Evolutionary conservation across 1,140 invertebrate species (phyloP).

Genomic region (Kradibia gibbosae): DNA sequence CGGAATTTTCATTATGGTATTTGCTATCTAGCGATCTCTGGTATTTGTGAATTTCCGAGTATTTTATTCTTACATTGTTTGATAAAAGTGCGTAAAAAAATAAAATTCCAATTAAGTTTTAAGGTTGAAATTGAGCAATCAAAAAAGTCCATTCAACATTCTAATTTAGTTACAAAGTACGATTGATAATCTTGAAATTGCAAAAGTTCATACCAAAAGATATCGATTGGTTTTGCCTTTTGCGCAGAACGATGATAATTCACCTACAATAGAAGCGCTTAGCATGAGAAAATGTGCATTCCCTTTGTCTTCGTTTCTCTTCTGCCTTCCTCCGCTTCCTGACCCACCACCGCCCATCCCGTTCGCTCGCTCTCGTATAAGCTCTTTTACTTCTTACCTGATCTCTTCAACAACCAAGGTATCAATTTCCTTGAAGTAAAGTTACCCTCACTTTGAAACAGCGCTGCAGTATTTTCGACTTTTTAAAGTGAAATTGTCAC

Average conservation of each 20-base stretch:
- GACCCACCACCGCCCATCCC: not conserved
- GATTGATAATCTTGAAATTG: too few relatives aligned
- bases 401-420: not conserved
- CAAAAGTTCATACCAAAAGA: too few relatives aligned
- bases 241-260: not conserved
- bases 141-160: too few relatives aligned
- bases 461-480: constrained; percentile 8
- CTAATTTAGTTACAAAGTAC: too few relatives aligned
- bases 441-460: not conserved
- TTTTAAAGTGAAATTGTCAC: constrained; percentile 30
- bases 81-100: too few relatives aligned
- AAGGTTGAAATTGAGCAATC: too few relatives aligned
- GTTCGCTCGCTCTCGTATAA: not conserved
- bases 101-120: too few relatives aligned
- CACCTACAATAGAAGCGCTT: not conserved
- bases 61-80: too few relatives aligned
- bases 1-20: too few relatives aligned
- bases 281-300: not conserved
- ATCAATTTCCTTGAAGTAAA: constrained; percentile 28
- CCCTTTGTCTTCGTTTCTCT: not conserved
- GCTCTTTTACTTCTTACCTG: constrained; percentile 1
- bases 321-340: not conserved
- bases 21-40: too few relatives aligned
- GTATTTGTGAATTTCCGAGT: too few relatives aligned
- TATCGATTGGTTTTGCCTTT: not conserved